Evolutionary conservation across 2,113 vertebrate genomes (phyloP), one percentile per base, ranked within the genome.

Genomic region (Todiramphus chloris): DNA sequence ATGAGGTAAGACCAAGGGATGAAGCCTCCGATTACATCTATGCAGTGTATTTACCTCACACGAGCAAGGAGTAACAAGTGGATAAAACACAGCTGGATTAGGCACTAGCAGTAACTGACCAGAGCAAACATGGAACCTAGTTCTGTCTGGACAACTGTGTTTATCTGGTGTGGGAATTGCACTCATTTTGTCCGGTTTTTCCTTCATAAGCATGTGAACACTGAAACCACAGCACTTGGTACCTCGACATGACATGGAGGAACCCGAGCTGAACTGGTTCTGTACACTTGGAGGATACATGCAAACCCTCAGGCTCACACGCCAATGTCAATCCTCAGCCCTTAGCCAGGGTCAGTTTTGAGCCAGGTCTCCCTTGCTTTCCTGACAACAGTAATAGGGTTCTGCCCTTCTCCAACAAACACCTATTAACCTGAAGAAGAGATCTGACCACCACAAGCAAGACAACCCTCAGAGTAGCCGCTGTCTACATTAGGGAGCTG

Each of bases 321-420:
- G 43, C 15, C 51, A 50, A 1, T 1, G 25, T 37, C 37, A 37
- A 33, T 6, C 60, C 77, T 56, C 56, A 63, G 37, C 51, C 39
- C 35, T 10, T 20, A 46, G 33, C 46, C 39, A 37, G 35, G 3
- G 13, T 16, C 15, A 33, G 35, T 28, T 51, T 3, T 35, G 39
- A 58, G 48, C 39, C 48, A 70, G 37, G 25, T 23, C 43, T 56
- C 41, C 41, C 19, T 28, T 37, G 44, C 37, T 89, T 28, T 82
- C 72, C 84, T 25, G 11, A 28, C 3, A 7, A 11, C 28, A 53
- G 23, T 0, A 62, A 28, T 0, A 0, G 37, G 28, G 43, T 31
- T 75, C 64, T 70, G 50, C 51, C n/a, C 44, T 60, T n/a, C 55
- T 46, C 66, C 66, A 59, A 5, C 30, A 63, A 59, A 50, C 21